phyloP scores from a whole-genome alignment of 2,888 invertebrate genomes.

The Ditula angustiorana region DNA sequence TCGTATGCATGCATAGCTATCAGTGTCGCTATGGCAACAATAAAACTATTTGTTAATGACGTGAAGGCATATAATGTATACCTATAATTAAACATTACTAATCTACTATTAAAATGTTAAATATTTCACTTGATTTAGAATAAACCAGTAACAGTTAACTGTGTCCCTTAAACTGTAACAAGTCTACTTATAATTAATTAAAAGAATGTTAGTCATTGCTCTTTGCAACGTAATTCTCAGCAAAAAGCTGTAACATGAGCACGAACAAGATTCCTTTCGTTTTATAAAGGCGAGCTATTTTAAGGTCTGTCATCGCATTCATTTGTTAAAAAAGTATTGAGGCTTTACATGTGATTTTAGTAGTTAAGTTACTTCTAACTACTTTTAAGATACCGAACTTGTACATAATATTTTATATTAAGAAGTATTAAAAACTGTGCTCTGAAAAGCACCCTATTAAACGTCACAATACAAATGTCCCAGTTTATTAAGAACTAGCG shows the following conservation, averaged over 20 bases:
- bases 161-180: constrained; percentile 41
- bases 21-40: too few species aligned
- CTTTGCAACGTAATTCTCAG: constrained; percentile 29
- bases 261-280: constrained; percentile 34
- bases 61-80: too few species aligned
- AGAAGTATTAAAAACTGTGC: too few species aligned
- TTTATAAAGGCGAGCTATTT: constrained; percentile 16
- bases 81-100: too few species aligned
- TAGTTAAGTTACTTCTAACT: neutral
- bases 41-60: too few species aligned
- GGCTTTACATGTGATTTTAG: neutral
- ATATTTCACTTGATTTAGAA: neutral
- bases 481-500: too few species aligned
- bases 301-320: neutral
- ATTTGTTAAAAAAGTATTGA: neutral
- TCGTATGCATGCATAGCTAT: too few species aligned
- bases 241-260: constrained; percentile 21
- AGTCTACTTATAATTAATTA: constrained; percentile 41
- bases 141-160: constrained; percentile 26
- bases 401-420: neutral
- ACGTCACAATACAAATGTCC: too few species aligned
- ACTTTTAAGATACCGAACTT: too few species aligned
- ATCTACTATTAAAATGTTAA: neutral
- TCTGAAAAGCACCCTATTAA: too few species aligned
- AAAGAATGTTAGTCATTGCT: constrained; percentile 44